phyloP scores from a whole-genome alignment of 1,140 invertebrate genomes.

The Bacillus rossius region DNA sequence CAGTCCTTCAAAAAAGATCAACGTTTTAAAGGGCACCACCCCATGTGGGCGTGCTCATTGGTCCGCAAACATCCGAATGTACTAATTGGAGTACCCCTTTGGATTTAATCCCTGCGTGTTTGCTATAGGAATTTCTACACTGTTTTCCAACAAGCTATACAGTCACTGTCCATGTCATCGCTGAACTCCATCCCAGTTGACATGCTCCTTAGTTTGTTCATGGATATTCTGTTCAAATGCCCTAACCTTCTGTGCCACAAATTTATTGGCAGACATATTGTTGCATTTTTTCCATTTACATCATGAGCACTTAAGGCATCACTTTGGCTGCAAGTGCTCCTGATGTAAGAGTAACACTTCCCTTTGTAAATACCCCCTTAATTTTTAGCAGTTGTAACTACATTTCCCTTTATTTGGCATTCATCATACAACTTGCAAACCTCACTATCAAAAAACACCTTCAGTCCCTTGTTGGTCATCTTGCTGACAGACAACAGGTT shows the following conservation, averaged over 20 bases:
- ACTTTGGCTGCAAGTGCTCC: neutral
- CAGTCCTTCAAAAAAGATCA: conserved; percentile 12
- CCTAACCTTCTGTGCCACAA: conserved; percentile 16
- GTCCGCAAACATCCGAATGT: conserved; percentile 8
- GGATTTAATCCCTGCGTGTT: conserved; percentile 12
- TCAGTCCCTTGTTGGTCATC: too few species aligned
- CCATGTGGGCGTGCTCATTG: conserved; percentile 23
- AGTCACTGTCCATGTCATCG: conserved; percentile 11
- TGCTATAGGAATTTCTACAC: conserved; percentile 21
- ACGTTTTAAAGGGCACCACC: conserved; percentile 35
- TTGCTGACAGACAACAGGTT: too few species aligned
- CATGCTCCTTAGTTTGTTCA: neutral
- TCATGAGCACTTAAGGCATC: neutral
- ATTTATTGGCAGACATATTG: neutral
- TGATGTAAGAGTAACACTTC: neutral
- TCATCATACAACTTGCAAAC: neutral
- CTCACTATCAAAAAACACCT: too few species aligned
- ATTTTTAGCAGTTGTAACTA: neutral
- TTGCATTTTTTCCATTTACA: conserved; percentile 1
- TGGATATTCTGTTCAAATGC: conserved; percentile 16
- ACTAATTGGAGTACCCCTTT: conserved; percentile 10
- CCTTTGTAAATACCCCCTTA: neutral
- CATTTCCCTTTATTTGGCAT: neutral
- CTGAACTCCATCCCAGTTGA: conserved; percentile 12
- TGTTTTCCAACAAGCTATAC: conserved; percentile 32